Percentiles rank a stretch among this genome's conserved stretches.
phyloP scores from a whole-genome alignment of 2,113 vertebrate genomes.

The Perccottus glenii region DNA sequence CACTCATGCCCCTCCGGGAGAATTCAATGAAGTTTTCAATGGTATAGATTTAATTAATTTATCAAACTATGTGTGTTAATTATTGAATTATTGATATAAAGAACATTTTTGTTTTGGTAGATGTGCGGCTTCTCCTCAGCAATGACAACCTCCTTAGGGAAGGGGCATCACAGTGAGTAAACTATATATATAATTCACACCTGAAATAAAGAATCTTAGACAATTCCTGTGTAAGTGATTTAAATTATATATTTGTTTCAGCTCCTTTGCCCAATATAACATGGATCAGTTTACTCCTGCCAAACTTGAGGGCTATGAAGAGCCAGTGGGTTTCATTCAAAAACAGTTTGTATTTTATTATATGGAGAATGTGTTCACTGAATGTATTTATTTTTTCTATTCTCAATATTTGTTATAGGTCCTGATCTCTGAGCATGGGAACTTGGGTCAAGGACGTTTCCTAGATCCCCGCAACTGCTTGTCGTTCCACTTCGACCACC shows the following conservation, averaged over 20 bases:
- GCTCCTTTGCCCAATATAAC: constrained; percentile 97
- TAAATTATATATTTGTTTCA: constrained; percentile 48
- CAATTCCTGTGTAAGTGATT: not conserved
- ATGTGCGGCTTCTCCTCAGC: constrained; percentile 91
- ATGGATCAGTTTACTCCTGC: constrained; percentile 96
- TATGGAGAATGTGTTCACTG: too few relatives aligned
- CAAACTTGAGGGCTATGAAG: constrained; percentile 91
- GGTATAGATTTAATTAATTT: constrained; percentile 67
- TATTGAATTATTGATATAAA: too few relatives aligned
- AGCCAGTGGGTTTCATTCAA: constrained; percentile 78
- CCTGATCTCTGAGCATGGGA: constrained; percentile 94
- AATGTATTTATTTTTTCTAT: too few relatives aligned
- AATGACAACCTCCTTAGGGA: constrained; percentile 96
- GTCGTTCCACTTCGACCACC: constrained; percentile 95
- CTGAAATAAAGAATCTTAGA: too few relatives aligned
- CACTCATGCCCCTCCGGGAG: constrained; percentile 92
- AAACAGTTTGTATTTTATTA: not conserved
- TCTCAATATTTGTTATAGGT: constrained; percentile 74
- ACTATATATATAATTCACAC: too few relatives aligned
- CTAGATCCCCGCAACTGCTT: constrained; percentile 93
- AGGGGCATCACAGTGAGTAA: constrained; percentile 91
- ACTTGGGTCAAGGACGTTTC: constrained; percentile 91
- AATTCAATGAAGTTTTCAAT: constrained; percentile 98
- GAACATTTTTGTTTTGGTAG: constrained; percentile 74
- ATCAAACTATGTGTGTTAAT: too few relatives aligned